Base-by-base conservation (phyloP, 2,888 invertebrate genomes). In the Metalampra italica region DNA sequence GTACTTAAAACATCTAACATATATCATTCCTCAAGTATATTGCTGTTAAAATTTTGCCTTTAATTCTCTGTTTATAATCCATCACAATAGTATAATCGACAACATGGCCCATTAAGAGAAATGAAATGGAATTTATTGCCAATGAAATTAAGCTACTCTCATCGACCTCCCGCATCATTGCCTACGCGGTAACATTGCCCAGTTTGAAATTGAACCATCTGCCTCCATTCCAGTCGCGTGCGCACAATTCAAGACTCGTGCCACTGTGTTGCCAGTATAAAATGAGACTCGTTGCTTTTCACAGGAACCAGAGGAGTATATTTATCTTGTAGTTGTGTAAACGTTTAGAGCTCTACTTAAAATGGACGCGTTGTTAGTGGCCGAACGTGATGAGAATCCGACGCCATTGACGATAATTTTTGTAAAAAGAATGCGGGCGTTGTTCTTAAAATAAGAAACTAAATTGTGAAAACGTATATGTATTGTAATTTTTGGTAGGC, bases 361-460 rank as follows among this genome's bases (percentile, higher is more conserved):
- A 39, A 14, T 39, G 12, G 14, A 39, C 13, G 9, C 15, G 15
- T 7, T 39, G 8, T 12, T 13, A 9, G 3, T 7, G 14, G 39
- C 14, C 13, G 15, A 9, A 14, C 39, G 15, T 14, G 39, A 39
- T 73, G 51, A 47, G 80, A 72, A 79, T 80, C 62, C 62, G 64
- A 62, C 67, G 51, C 50, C 56, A 56, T 59, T 53, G 50, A 54
- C 53, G 63, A 66, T 66, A 62, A 60, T 61, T 72, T 71, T 78
- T 62, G 56, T 73, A 74, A 74, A 68, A 64, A 71, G 75, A 75
- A 80, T 80, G 80, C 79, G 80, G 79, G 80, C 68, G 71, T 71
- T 62, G 71, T 75, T 75, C 71, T 71, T 68, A 68, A 72, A 71
- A n/a, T n/a, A n/a, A n/a, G n/a, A n/a, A n/a, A n/a, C n/a, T n/a